A percentile compares a stretch with the other conserved stretches of the same genome.
Conservation (phyloP, 2,113 vertebrate species). For the Microtus oregoni region DNA sequence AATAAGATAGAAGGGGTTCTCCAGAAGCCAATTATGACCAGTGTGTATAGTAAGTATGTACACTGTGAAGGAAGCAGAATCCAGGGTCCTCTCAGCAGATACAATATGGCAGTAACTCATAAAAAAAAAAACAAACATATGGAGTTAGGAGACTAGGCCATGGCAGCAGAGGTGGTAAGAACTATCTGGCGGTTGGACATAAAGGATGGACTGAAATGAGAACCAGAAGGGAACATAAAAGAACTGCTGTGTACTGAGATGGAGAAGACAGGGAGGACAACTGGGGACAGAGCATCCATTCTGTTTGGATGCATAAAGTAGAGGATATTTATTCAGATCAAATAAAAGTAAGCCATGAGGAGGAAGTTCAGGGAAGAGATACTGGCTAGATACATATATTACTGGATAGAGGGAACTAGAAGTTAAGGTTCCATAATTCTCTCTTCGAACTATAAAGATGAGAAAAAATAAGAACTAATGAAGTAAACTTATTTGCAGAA, state of each 20-base stretch:
- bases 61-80: not conserved
- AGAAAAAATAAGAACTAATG: not conserved
- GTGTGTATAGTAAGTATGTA: not conserved
- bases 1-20: constrained; percentile 14
- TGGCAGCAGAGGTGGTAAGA: not conserved
- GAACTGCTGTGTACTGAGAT: not conserved
- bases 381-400: not conserved
- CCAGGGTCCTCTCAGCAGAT: not conserved
- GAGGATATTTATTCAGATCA: not conserved
- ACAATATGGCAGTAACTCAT: not conserved
- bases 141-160: not conserved
- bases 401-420: not conserved
- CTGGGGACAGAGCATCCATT: not conserved
- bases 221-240: not conserved
- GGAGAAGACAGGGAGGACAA: not conserved
- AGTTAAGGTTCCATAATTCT: not conserved
- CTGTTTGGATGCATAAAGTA: not conserved
- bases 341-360: not conserved
- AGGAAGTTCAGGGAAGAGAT: not conserved
- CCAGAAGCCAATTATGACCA: not conserved
- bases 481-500: constrained; percentile 10
- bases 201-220: not conserved
- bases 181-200: not conserved
- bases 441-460: not conserved
- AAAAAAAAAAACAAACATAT: not conserved